phyloP scores from a whole-genome alignment of 1,140 invertebrate species.

The Drosophila kikkawai region DNA sequence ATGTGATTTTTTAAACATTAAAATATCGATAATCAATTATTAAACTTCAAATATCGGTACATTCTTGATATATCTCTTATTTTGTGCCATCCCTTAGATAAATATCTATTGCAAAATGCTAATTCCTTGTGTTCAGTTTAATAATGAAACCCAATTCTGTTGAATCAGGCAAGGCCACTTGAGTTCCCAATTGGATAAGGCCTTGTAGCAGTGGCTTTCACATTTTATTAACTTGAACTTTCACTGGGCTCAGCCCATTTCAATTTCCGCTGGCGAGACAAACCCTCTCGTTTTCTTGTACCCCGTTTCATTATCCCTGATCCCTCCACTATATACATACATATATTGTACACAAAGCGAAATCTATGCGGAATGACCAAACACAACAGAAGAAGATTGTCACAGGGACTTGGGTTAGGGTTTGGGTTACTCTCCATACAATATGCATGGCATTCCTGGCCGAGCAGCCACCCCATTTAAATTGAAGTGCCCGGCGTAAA shows the following conservation, averaged over 20 bases:
- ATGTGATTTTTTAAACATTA: too few species aligned
- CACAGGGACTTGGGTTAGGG: constrained; percentile 41
- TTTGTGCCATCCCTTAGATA: too few species aligned
- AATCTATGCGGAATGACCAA: constrained; percentile 32
- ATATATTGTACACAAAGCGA: constrained; percentile 36
- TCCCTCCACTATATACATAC: constrained; percentile 25
- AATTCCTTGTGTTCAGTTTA: not conserved
- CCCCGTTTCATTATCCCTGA: constrained; percentile 31
- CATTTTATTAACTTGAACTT: constrained; percentile 18
- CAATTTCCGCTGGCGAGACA: constrained; percentile 27
- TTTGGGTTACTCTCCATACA: constrained; percentile 47
- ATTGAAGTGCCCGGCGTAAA: constrained; percentile 33
- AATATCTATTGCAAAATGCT: not conserved
- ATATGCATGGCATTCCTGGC: constrained; percentile 48
- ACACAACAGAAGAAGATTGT: constrained; percentile 53
- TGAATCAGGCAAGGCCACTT: constrained; percentile 9
- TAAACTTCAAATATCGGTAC: not conserved
- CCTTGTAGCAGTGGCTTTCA: constrained; percentile 14
- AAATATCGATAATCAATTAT: too few species aligned
- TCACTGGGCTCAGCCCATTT: constrained; percentile 5
- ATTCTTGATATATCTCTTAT: not conserved
- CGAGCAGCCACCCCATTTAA: constrained; percentile 30
- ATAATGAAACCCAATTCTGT: not conserved
- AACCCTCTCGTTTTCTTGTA: not conserved
- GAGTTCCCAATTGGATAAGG: constrained; percentile 5